phyloP scores from a whole-genome alignment of 2,113 vertebrate genomes.

The Emydocephalus ijimae region DNA sequence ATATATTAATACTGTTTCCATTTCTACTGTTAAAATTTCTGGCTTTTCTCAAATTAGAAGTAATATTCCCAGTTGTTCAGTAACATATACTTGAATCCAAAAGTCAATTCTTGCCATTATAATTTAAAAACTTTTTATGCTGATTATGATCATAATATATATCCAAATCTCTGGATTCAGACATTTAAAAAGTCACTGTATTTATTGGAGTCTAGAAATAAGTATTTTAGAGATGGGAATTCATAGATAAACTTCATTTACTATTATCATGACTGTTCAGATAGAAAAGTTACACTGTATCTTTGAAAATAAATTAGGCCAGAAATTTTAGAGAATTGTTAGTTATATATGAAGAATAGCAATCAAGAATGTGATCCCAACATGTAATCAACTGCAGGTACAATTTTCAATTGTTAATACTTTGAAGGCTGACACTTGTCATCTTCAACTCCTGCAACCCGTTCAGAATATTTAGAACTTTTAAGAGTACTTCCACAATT shows the following conservation, averaged over 20 bases:
- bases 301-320: not conserved
- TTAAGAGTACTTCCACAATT: not conserved
- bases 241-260: not conserved
- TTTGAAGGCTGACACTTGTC: not conserved
- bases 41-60: not conserved
- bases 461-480: not conserved
- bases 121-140: constrained; percentile 6
- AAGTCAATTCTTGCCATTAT: constrained; percentile 7
- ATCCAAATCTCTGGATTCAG: not conserved
- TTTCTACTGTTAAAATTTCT: not conserved
- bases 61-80: constrained; percentile 5
- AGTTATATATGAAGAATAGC: not conserved
- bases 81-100: constrained; percentile 1
- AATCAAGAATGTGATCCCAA: not conserved
- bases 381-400: not conserved
- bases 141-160: constrained; percentile 2
- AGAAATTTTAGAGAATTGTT: not conserved
- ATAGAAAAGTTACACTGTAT: not conserved
- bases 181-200: not conserved
- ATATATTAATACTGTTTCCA: not conserved
- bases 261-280: not conserved
- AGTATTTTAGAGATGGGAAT: not conserved
- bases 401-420: not conserved
- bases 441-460: not conserved
- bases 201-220: not conserved